Evolutionary conservation across 2,888 invertebrate species (phyloP), one percentile per base, ranked within the genome.

Genomic region (Liposcelis brunnea): DNA sequence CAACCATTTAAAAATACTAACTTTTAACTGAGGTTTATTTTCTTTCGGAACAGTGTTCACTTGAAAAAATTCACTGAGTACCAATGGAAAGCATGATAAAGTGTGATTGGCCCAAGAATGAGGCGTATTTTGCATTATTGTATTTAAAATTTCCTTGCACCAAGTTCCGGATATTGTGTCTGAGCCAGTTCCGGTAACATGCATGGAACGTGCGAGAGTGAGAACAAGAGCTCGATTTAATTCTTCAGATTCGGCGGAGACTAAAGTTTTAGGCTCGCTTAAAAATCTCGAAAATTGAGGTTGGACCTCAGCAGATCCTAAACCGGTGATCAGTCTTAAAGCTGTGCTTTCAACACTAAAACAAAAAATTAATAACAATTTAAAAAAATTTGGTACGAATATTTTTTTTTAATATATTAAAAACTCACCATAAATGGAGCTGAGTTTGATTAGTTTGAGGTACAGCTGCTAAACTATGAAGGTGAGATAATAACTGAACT

Each of bases 401-500:
- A n/a, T n/a, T n/a, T n/a, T n/a, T n/a, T n/a, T n/a, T n/a, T n/a
- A n/a, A n/a, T n/a, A n/a, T n/a, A n/a, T n/a, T n/a, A n/a, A n/a
- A n/a, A 31, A n/a, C n/a, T 61, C 62, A 78, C 83, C 93, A 93
- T 43, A 93, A 67, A 67, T 93, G 91, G 14, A 94, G 66, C 59
- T 95, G 95, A 44, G 89, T 90, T 62, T 93, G 91, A 64, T 93
- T 93, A 2, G 91, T 89, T 63, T 91, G 91, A 2, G 90, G 86
- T 21, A 89, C 86, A 1, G 86, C 82, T 2, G 91, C 84, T 45
- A 94, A 69, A 19, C 86, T 86, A 62, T 94, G 91, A 48, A 94
- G 75, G 62, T 93, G 85, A 2, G 89, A 86, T 6, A 95, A 67
- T 40, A 95, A 67, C 55, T 94, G 93, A 8, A 94, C 86, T 44